Percentiles rank a stretch among this genome's conserved stretches.
phyloP scores from a whole-genome alignment of 2,113 vertebrate genomes.

The Colaptes auratus region DNA sequence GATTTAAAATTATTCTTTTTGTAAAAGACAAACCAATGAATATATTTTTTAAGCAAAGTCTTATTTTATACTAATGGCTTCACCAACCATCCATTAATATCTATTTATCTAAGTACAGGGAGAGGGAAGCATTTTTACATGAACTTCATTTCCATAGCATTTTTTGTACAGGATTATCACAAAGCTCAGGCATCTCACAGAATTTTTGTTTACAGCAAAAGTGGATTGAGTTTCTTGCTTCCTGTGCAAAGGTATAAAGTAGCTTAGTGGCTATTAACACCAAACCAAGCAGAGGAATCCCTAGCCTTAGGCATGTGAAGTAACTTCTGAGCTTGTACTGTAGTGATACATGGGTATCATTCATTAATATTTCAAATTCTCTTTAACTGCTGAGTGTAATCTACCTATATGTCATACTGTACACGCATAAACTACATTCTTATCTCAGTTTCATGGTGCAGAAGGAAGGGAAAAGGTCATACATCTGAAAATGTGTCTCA shows the following conservation, averaged over 20 bases:
- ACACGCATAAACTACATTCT: not conserved
- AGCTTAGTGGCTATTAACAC: not conserved
- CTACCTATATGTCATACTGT: not conserved
- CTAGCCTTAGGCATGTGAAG: not conserved
- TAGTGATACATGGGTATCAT: not conserved
- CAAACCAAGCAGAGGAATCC: not conserved
- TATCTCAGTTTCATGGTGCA: not conserved
- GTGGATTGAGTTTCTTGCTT: not conserved
- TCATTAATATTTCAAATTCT: not conserved
- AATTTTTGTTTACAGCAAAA: not conserved
- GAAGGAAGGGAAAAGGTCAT: not conserved
- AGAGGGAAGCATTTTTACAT: not conserved
- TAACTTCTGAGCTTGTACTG: not conserved
- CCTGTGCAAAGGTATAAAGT: not conserved
- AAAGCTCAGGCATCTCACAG: not conserved
- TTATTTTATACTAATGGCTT: not conserved
- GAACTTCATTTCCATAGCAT: not conserved
- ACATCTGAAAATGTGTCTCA: not conserved
- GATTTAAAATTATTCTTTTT: not conserved
- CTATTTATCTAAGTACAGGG: not conserved
- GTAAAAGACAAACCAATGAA: not conserved
- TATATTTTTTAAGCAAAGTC: not conserved
- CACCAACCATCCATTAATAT: not conserved
- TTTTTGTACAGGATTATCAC: not conserved
- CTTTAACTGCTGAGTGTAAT: not conserved